Evolutionary conservation across 2,888 invertebrate genomes (phyloP).

Genomic region (Scaptomyza cyrtandrae): DNA sequence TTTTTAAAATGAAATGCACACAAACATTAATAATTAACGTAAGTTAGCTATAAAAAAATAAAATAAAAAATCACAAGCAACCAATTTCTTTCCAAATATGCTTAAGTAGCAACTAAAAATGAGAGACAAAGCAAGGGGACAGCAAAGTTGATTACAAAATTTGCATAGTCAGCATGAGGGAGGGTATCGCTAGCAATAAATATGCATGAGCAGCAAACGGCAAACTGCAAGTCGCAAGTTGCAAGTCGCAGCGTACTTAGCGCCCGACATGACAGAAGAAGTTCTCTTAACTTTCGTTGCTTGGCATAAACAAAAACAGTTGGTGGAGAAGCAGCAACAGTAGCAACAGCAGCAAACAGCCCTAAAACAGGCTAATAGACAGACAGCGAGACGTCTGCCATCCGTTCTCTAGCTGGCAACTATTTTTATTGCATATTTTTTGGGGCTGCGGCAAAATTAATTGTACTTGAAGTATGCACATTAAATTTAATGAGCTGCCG

Average conservation of each 20-base stretch:
- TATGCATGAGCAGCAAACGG: constrained; percentile 56
- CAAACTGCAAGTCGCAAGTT: constrained; percentile 4
- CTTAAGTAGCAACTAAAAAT: constrained; percentile 6
- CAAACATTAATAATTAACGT: neutral
- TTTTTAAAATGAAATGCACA: neutral
- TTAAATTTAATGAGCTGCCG: constrained; percentile 74
- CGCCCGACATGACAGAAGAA: constrained; percentile 37
- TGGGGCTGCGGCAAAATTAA: constrained; percentile 63
- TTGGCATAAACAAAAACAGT: constrained; percentile 35
- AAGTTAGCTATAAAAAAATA: neutral
- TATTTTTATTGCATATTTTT: constrained; percentile 77
- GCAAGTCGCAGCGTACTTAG: constrained; percentile 44
- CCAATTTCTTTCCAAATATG: neutral
- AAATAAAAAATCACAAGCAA: neutral
- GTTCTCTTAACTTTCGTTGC: constrained; percentile 41
- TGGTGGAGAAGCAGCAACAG: constrained; percentile 2
- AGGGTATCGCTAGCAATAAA: constrained; percentile 57
- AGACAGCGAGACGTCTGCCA: constrained; percentile 8
- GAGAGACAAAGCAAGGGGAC: neutral
- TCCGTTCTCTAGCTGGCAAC: constrained; percentile 55
- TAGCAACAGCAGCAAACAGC: constrained; percentile 2
- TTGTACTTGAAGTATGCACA: constrained; percentile 75
- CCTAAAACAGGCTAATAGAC: constrained; percentile 4
- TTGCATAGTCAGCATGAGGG: constrained; percentile 2
- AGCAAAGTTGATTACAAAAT: neutral